These are phyloP conservation scores for Carduelis carduelis DNA, from an alignment of 2,797 vertebrate species.

Conservation along the genomic window DNA sequence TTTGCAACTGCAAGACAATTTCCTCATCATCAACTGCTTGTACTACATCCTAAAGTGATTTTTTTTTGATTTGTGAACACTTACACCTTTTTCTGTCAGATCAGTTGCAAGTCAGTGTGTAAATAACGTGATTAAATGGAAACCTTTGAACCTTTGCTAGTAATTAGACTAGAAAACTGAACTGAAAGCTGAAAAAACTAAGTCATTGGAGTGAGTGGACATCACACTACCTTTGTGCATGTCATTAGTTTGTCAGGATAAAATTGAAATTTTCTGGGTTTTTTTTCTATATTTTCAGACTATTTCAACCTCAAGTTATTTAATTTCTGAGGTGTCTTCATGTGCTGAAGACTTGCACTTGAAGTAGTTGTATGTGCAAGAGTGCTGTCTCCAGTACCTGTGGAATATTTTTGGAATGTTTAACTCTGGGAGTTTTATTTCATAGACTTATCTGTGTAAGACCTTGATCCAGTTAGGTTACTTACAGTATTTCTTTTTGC, in stretches of 20 bases:
- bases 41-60: background rate
- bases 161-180: background rate
- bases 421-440: background rate
- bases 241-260: background rate
- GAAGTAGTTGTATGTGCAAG: background rate
- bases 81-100: background rate
- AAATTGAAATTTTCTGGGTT: background rate
- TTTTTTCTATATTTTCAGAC: background rate
- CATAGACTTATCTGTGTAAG: background rate
- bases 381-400: background rate
- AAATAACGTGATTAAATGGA: background rate
- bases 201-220: background rate
- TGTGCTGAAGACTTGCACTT: background rate
- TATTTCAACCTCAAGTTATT: background rate
- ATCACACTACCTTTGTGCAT: background rate
- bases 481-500: background rate
- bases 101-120: background rate
- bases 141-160: background rate
- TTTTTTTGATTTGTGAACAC: background rate
- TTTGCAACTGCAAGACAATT: background rate
- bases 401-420: background rate
- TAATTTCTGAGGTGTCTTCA: background rate
- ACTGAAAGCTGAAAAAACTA: background rate
- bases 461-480: background rate
- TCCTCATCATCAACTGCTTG: background rate